Evolutionary conservation across 2,113 vertebrate genomes (phyloP).

Genomic region (Argyrosomus japonicus): DNA sequence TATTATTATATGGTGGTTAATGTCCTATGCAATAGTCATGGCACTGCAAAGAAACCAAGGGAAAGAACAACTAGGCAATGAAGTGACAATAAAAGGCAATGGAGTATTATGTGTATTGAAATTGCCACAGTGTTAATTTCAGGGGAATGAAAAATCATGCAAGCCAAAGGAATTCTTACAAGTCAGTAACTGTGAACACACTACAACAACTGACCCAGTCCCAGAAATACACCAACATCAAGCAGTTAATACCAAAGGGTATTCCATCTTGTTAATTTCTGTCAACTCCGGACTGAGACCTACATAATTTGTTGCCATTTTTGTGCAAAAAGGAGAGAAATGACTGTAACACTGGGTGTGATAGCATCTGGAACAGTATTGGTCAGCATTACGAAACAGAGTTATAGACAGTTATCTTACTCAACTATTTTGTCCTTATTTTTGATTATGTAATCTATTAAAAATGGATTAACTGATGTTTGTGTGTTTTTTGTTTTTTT

Average conservation of each 20-base stretch:
- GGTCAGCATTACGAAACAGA: slow-evolving; percentile 46
- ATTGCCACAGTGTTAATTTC: slow-evolving; percentile 37
- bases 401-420: slow-evolving; percentile 36
- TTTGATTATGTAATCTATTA: slow-evolving; percentile 73
- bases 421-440: slow-evolving; percentile 54
- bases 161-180: slow-evolving; percentile 47
- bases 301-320: slow-evolving; percentile 12
- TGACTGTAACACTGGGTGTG: slow-evolving; percentile 37
- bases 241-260: too few relatives aligned
- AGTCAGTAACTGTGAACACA: slow-evolving; percentile 47
- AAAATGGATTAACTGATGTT: slow-evolving; percentile 68
- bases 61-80: slow-evolving; percentile 17
- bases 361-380: neutral
- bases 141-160: neutral
- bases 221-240: too few relatives aligned
- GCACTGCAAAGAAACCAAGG: neutral
- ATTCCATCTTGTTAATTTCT: too few relatives aligned
- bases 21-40: slow-evolving; percentile 50
- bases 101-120: slow-evolving; percentile 29
- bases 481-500: neutral
- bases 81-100: neutral
- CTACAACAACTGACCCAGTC: neutral
- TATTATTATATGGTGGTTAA: slow-evolving; percentile 8
- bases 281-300: neutral
- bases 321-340: slow-evolving; percentile 26